Base-by-base conservation (phyloP, 2,113 vertebrate genomes). In the Lophotis ruficrista region DNA sequence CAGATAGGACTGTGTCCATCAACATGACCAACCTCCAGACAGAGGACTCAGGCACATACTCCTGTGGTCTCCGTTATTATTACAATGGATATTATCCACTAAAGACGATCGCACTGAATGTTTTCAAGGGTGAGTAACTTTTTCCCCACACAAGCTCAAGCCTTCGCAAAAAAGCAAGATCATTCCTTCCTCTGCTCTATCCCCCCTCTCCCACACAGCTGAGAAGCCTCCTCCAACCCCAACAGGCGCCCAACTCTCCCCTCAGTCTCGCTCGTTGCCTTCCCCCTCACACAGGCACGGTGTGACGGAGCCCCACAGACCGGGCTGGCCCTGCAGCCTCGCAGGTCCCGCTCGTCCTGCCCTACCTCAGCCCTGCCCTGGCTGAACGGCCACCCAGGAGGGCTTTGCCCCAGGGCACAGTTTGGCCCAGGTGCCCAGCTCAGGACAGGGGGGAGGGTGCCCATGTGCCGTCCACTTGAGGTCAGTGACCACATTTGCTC, bases 81-180 rank as follows among this genome's bases (percentile, higher is more conserved):
- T 41, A 41, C 38, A 38, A 38, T 41, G 41, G 14, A 2, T 19
- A 24, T 8, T 0, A 0, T 12, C 43, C 5, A 3, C 21, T 97
- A 7, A 78, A 31, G 89, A 62, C 1, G 0, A 69, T 98, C 85
- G 87, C 72, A 7, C 83, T 98, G 87, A 56, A n/a, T 5, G 97
- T 98, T 48, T 97, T 71, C 83, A 94, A 82, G 83, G 97, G 98
- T 98, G 72, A 98, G 98, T 76, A 80, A 8, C 64, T 70, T n/a
- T 7, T 12, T 15, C 47, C 35, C 28, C 53, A 60, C 9, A 33
- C 45, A 43, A 72, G 64, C 19, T 4, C 43, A 30, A 11, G 41
- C 41, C 41, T 43, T 43, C 41, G 6, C 41, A 15, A 43, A 41
- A 41, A 41, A 53, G 35, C 14, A 65, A 2, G 50, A 9, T 24